These are phyloP conservation scores for Gasteruption jaculator DNA, from an alignment of 2,888 invertebrate species.

Conservation along the genomic window DNA sequence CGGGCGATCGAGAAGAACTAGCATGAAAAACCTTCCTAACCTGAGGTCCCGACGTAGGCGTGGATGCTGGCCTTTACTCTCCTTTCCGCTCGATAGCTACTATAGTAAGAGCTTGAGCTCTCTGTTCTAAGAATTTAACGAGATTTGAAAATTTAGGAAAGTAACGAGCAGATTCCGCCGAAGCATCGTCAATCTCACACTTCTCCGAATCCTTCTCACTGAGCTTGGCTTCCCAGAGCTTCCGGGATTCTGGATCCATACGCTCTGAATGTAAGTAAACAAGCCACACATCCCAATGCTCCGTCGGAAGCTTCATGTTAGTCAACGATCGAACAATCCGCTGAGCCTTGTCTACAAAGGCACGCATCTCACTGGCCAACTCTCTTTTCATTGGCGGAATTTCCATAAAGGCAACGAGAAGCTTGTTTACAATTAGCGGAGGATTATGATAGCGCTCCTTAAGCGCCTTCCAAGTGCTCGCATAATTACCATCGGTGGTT, in stretches of 20 bases:
- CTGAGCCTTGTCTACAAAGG: constrained; percentile 13
- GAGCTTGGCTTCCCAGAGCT: constrained; percentile 5
- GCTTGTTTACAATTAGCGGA: constrained; percentile 6
- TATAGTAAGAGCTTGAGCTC: constrained; percentile 6
- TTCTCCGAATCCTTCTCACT: background rate
- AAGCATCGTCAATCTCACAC: too few relatives aligned
- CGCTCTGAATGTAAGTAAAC: constrained; percentile 3
- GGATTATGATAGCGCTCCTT: constrained; percentile 11
- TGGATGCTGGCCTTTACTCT: background rate
- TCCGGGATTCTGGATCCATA: constrained; percentile 13
- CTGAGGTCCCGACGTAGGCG: background rate
- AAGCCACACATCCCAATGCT: constrained; percentile 11
- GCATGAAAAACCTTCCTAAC: constrained; percentile 10
- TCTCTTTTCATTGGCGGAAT: constrained; percentile 10
- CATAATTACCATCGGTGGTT: constrained; percentile 14
- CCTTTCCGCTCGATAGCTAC: background rate
- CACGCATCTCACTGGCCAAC: constrained; percentile 9
- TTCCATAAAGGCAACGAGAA: constrained; percentile 5
- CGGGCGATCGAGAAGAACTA: background rate
- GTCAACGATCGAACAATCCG: constrained; percentile 10
- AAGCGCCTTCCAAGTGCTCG: constrained; percentile 9
- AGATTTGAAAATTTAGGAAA: constrained; percentile 10
- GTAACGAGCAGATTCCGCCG: accelerated
- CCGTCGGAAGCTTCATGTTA: constrained; percentile 9
- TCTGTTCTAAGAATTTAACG: constrained; percentile 1